A percentile compares a stretch with the other conserved stretches of the same genome.
phyloP scores from a whole-genome alignment of 2,113 vertebrate genomes.

The Cottus gobio region DNA sequence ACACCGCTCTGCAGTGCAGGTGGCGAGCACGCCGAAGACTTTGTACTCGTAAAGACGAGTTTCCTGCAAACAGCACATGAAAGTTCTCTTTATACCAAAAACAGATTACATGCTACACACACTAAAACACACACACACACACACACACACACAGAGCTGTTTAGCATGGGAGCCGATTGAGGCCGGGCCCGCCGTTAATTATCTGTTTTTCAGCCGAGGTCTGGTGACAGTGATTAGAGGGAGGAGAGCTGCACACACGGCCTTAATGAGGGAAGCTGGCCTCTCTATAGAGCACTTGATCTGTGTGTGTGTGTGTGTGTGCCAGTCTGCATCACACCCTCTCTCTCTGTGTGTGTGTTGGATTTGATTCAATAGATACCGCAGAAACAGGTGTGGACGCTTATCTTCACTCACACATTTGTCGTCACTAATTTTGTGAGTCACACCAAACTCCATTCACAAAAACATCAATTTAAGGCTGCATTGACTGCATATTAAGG shows the following conservation, averaged over 20 bases:
- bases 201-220: conserved; percentile 74
- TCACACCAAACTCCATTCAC: conserved; percentile 21
- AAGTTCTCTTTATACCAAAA: conserved; percentile 27
- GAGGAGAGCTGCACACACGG: conserved; percentile 60
- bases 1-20: conserved; percentile 83
- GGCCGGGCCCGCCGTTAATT: conserved; percentile 73
- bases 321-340: background rate
- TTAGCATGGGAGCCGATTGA: conserved; percentile 77
- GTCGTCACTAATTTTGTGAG: background rate
- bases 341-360: background rate
- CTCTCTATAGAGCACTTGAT: conserved; percentile 77
- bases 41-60: conserved; percentile 94
- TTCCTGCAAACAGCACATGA: conserved; percentile 78
- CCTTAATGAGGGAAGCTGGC: conserved; percentile 72
- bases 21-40: conserved; percentile 85
- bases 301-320: conserved; percentile 48
- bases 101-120: background rate
- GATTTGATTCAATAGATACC: background rate
- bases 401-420: background rate
- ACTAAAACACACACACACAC: conserved; percentile 55
- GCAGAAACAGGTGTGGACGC: background rate
- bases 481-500: background rate
- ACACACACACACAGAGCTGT: conserved; percentile 65
- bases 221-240: conserved; percentile 67
- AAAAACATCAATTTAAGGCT: background rate